A percentile compares a stretch with the other conserved stretches of the same genome.
Conservation (phyloP, 2,113 vertebrate species). For the Elanus axillaris region DNA sequence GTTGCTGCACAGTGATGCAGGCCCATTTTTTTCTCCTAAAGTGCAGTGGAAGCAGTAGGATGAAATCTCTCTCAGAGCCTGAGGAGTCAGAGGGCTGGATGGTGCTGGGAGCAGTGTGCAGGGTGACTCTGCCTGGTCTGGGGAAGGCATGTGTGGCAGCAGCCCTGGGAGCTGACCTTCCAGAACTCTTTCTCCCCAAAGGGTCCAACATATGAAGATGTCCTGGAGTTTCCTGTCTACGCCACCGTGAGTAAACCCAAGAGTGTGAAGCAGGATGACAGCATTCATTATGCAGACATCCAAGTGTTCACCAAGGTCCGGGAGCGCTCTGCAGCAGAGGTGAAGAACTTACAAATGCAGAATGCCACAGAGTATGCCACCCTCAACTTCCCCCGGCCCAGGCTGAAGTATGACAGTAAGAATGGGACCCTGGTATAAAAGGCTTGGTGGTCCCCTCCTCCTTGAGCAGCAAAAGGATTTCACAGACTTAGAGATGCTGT, state of each 20-base stretch:
- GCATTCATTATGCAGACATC: constrained; percentile 82
- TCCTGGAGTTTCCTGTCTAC: constrained; percentile 57
- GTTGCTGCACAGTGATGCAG: neutral
- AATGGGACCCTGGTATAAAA: constrained; percentile 73
- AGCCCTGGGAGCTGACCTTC: neutral
- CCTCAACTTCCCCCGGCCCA: constrained; percentile 73
- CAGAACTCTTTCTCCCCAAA: neutral
- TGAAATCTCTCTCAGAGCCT: neutral
- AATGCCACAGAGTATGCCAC: constrained; percentile 80
- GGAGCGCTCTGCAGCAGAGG: constrained; percentile 26
- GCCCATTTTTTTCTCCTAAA: neutral
- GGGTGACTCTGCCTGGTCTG: neutral
- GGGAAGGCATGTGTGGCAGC: neutral
- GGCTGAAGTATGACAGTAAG: constrained; percentile 66
- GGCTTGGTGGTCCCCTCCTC: neutral
- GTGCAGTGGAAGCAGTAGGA: neutral
- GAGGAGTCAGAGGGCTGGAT: neutral
- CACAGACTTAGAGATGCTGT: neutral
- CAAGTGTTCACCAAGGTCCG: constrained; percentile 62
- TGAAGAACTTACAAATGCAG: constrained; percentile 36
- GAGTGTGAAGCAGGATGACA: constrained; percentile 26
- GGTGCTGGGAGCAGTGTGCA: neutral
- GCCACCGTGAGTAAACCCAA: constrained; percentile 57
- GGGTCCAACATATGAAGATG: constrained; percentile 55
- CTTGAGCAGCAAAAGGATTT: neutral